Evolutionary conservation across 2,797 vertebrate species (phyloP).

Genomic region (Acanthornis magna): DNA sequence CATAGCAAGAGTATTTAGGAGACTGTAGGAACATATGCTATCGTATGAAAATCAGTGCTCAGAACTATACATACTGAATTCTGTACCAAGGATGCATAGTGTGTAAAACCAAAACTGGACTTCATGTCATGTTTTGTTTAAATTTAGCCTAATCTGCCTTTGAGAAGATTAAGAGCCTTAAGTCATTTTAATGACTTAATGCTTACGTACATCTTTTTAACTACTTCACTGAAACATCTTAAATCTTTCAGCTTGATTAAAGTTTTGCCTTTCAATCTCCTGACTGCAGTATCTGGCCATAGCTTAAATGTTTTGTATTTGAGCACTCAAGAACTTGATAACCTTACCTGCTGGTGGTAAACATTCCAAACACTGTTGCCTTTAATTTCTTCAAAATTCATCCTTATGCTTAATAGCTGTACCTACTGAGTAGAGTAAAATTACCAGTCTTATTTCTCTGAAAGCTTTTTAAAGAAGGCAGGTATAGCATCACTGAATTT

Average conservation of each 20-base stretch:
- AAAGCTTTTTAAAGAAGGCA: not conserved
- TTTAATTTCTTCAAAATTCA: not conserved
- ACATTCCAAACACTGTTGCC: not conserved
- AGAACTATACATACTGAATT: not conserved
- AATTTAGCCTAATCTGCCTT: slow-evolving; percentile 55
- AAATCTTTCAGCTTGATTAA: slow-evolving; percentile 46
- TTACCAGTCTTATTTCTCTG: not conserved
- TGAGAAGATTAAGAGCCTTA: slow-evolving; percentile 38
- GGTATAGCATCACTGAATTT: not conserved
- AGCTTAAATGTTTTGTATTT: not conserved
- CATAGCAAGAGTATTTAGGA: not conserved
- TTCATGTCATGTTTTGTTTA: slow-evolving; percentile 46
- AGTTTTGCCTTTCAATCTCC: slow-evolving; percentile 3
- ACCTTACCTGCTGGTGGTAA: not conserved
- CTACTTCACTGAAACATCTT: slow-evolving; percentile 22
- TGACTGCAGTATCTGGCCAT: not conserved
- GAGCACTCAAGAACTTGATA: not conserved
- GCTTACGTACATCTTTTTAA: slow-evolving; percentile 54
- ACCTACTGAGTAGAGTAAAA: not conserved
- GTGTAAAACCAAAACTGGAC: not conserved
- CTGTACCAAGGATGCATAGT: not conserved
- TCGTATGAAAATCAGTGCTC: not conserved
- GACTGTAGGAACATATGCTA: not conserved
- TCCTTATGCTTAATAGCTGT: not conserved
- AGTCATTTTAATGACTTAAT: slow-evolving; percentile 48